Conservation (phyloP, 1,140 invertebrate genomes). For the Trachelipus rathkii region DNA sequence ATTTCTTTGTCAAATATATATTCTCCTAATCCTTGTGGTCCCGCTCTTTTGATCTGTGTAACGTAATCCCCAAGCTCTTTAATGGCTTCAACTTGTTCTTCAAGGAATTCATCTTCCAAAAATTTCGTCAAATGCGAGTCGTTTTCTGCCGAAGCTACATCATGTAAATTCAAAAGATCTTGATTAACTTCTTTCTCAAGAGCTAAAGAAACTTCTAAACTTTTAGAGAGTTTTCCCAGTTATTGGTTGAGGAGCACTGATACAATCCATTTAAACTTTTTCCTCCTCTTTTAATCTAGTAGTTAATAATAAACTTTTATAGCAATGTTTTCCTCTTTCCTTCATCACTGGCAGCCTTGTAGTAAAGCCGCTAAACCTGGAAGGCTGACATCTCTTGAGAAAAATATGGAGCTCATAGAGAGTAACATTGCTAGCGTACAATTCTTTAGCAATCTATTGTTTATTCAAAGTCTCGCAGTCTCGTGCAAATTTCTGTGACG, state of each 20-base stretch:
- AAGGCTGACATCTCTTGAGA: slow-evolving; percentile 64
- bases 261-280: slow-evolving; percentile 49
- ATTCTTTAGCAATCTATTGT: no score
- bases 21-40: slow-evolving; percentile 59
- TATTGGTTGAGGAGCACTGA: slow-evolving; percentile 56
- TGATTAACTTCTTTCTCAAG: slow-evolving; percentile 57
- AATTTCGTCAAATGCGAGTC: slow-evolving; percentile 28
- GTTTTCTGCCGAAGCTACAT: slow-evolving; percentile 58
- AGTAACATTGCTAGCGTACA: neutral
- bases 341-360: slow-evolving; percentile 59
- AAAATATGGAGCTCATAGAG: slow-evolving; percentile 58
- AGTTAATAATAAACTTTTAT: slow-evolving; percentile 62
- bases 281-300: slow-evolving; percentile 60
- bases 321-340: slow-evolving; percentile 63
- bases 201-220: slow-evolving; percentile 58
- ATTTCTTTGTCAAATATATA: slow-evolving; percentile 59
- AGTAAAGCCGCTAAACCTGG: slow-evolving; percentile 58
- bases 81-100: slow-evolving; percentile 58
- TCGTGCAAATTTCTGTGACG: no score
- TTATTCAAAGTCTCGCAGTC: no score
- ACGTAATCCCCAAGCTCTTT: slow-evolving; percentile 59
- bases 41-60: slow-evolving; percentile 60
- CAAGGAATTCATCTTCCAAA: slow-evolving; percentile 29
- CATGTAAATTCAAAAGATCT: slow-evolving; percentile 61
- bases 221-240: slow-evolving; percentile 58